A percentile compares a stretch with the other conserved stretches of the same genome.
Conservation (phyloP, 2,113 vertebrate genomes). For the Chaetodon trifascialis region DNA sequence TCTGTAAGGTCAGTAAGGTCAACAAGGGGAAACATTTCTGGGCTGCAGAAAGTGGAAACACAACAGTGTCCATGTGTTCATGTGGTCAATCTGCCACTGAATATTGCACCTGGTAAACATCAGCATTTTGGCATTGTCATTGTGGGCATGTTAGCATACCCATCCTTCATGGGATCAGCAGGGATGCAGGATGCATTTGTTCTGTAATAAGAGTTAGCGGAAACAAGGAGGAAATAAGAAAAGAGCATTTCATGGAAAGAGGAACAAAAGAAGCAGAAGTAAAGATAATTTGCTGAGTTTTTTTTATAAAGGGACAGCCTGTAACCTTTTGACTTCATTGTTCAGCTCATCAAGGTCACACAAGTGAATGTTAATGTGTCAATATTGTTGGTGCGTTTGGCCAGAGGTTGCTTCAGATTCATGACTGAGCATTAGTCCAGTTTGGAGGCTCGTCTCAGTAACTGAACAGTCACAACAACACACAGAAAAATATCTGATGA, state of each 20-base stretch:
- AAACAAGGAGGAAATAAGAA: not conserved
- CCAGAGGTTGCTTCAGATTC: constrained; percentile 2
- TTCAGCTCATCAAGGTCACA: not conserved
- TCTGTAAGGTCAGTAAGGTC: constrained; percentile 89
- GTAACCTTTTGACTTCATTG: not conserved
- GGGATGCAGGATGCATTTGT: not conserved
- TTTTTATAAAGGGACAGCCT: not conserved
- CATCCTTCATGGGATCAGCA: not conserved
- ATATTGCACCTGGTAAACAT: too few species aligned
- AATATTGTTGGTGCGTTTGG: not conserved
- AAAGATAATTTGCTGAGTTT: not conserved
- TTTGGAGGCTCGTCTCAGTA: constrained; percentile 9
- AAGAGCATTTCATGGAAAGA: not conserved
- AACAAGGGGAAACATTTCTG: not conserved
- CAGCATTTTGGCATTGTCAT: too few species aligned
- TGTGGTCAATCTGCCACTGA: not conserved
- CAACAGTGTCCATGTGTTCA: not conserved
- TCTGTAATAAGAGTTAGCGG: not conserved
- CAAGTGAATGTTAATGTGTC: not conserved
- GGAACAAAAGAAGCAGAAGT: constrained; percentile 9
- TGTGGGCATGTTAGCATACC: too few species aligned
- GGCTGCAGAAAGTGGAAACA: not conserved
- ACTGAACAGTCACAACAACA: not conserved
- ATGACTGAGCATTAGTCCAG: not conserved
- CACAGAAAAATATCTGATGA: too few species aligned